These are phyloP conservation scores for Achlya flavicornis DNA, from an alignment of 2,888 invertebrate genomes.

Conservation along the genomic window DNA sequence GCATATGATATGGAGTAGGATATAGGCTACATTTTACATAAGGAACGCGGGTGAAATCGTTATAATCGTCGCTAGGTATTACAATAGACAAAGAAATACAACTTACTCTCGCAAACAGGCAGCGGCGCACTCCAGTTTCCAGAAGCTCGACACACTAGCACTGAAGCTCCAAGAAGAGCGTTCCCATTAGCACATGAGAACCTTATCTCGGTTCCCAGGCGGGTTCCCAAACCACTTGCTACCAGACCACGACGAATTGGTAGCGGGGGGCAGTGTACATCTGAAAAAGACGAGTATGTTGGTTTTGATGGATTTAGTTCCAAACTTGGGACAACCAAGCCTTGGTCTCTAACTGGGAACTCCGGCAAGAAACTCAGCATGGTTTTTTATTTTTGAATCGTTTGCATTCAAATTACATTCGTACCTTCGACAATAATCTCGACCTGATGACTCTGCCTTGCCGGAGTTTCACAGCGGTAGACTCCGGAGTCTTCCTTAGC, in stretches of 20 bases:
- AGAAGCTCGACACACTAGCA: conserved; percentile 90
- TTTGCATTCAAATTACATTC: no score
- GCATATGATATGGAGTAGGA: no score
- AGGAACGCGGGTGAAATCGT: no score
- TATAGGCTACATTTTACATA: no score
- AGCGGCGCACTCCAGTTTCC: conserved; percentile 94
- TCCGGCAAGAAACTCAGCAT: no score
- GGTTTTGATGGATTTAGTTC: neutral
- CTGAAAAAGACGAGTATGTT: conserved; percentile 44
- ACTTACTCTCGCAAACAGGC: conserved; percentile 92
- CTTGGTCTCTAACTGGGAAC: no score
- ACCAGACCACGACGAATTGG: conserved; percentile 89
- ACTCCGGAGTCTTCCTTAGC: conserved; percentile 92
- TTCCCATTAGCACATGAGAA: conserved; percentile 92
- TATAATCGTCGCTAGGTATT: no score
- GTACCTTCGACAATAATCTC: conserved; percentile 91
- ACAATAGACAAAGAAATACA: no score
- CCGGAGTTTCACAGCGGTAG: conserved; percentile 93
- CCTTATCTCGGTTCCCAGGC: conserved; percentile 88
- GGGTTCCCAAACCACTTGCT: conserved; percentile 88
- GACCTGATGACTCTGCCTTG: conserved; percentile 90
- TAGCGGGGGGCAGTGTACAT: conserved; percentile 91
- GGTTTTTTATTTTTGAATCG: no score
- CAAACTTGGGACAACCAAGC: no score
- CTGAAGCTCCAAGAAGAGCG: conserved; percentile 89